Evolutionary conservation across 1,140 invertebrate species (phyloP).

Genomic region (Zaprionus kolodkinae): DNA sequence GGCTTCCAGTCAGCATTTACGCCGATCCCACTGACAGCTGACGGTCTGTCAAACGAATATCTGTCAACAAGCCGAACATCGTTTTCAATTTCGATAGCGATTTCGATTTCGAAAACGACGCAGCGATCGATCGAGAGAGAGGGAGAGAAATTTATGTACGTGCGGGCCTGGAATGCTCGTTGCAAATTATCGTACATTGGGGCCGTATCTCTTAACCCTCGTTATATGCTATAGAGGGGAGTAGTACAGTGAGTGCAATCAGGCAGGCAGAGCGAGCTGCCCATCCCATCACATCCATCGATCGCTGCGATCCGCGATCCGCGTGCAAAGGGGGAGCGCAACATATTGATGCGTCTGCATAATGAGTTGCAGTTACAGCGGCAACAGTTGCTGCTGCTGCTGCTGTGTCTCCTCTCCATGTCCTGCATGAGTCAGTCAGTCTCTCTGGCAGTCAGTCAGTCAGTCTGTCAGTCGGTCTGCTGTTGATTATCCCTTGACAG

Average conservation of each 20-base stretch:
- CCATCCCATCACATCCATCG: constrained; percentile 26
- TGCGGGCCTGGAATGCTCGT: constrained; percentile 34
- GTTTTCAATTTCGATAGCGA: constrained; percentile 70
- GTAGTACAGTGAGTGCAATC: constrained; percentile 26
- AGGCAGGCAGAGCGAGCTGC: constrained; percentile 20
- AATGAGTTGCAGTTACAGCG: constrained; percentile 67
- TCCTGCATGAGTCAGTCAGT: constrained; percentile 34
- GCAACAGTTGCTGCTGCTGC: constrained; percentile 22
- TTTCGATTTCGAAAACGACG: constrained; percentile 64
- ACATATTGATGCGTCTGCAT: constrained; percentile 76
- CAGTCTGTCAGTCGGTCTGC: constrained; percentile 34
- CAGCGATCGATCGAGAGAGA: constrained; percentile 21
- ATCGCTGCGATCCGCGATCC: constrained; percentile 31
- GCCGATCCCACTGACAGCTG: constrained; percentile 59
- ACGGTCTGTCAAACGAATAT: constrained; percentile 76
- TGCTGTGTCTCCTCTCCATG: constrained; percentile 39
- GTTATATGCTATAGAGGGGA: constrained; percentile 47
- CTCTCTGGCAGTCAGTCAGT: too few species aligned
- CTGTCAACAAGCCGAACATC: constrained; percentile 72
- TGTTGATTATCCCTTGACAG: constrained; percentile 83
- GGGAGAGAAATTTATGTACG: constrained; percentile 41
- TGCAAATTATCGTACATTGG: constrained; percentile 71
- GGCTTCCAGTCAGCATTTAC: constrained; percentile 42
- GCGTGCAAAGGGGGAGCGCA: constrained; percentile 39
- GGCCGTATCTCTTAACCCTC: constrained; percentile 73